phyloP scores from a whole-genome alignment of 30 jellyfish, hydroid and myxozoan genomes.

The Turritopsis dohrnii region DNA sequence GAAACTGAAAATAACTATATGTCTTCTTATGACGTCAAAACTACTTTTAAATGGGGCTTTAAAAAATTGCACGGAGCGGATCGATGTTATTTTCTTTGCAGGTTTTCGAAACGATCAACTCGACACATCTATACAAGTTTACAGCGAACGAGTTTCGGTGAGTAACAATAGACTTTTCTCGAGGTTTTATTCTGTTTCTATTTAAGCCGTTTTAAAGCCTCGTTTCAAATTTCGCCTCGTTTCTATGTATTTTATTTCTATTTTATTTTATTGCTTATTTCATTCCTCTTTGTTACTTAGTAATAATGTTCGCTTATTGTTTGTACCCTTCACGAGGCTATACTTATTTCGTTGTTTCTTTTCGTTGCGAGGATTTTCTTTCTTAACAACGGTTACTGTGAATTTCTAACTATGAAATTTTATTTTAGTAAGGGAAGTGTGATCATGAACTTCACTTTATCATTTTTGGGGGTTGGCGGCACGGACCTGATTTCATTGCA shows the following conservation, averaged over 20 bases:
- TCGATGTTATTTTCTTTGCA: too few relatives aligned
- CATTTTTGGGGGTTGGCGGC: slow-evolving; percentile 23
- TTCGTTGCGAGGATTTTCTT: background rate
- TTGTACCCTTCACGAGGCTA: background rate
- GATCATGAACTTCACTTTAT: slow-evolving; percentile 35
- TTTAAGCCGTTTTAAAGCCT: too few relatives aligned
- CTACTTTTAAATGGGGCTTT: too few relatives aligned
- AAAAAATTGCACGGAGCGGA: too few relatives aligned
- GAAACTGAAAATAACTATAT: too few relatives aligned
- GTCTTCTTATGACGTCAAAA: too few relatives aligned
- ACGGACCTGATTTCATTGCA: slow-evolving; percentile 34
- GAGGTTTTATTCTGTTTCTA: too few relatives aligned
- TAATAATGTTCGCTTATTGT: background rate
- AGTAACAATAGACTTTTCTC: too few relatives aligned
- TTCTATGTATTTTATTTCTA: background rate
- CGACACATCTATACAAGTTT: background rate
- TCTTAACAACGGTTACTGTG: background rate
- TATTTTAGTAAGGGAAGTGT: slow-evolving; percentile 47
- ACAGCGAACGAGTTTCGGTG: background rate
- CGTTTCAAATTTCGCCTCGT: background rate
- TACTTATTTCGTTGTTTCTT: too few relatives aligned
- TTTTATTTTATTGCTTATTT: background rate
- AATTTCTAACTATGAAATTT: background rate
- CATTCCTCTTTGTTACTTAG: too few relatives aligned
- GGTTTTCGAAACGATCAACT: background rate